A percentile compares a stretch with the other conserved stretches of the same genome.
Evolutionary conservation across 30 jellyfish, hydroid and myxozoan genomes (phyloP).

Genomic region (Mastigias papua): DNA sequence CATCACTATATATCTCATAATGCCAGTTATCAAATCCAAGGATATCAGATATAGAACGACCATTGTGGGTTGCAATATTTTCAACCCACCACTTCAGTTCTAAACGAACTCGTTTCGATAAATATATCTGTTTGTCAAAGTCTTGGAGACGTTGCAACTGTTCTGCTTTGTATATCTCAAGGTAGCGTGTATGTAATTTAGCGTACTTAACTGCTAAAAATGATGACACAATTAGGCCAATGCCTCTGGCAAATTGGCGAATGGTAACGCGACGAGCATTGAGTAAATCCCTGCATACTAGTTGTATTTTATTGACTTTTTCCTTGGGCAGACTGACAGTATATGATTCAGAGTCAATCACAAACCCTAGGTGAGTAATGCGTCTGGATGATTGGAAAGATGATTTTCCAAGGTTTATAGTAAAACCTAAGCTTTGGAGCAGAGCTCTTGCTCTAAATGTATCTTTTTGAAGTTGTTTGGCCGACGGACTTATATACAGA

Average conservation of each 20-base stretch:
- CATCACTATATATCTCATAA: background rate
- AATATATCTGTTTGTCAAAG: background rate
- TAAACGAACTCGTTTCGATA: no score
- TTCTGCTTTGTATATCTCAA: no score
- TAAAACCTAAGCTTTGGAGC: no score
- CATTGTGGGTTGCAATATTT: no score
- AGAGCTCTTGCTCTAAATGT: no score
- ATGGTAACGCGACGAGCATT: background rate
- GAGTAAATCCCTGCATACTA: background rate
- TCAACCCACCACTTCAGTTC: no score
- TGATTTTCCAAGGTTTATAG: no score
- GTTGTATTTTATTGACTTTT: background rate
- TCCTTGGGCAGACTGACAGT: constrained; percentile 25
- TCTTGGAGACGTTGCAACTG: background rate
- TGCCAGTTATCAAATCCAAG: no score
- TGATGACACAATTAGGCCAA: background rate
- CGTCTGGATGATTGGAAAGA: no score
- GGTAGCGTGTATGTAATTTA: no score
- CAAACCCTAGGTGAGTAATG: no score
- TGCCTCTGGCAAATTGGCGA: constrained; percentile 12
- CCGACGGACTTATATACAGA: background rate
- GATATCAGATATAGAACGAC: no score
- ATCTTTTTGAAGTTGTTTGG: background rate
- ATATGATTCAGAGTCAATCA: constrained; percentile 2
- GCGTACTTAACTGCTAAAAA: constrained; percentile 17